Evolutionary conservation across 2,888 invertebrate species (phyloP), one percentile per base, ranked within the genome.

Genomic region (Andrena marginata): DNA sequence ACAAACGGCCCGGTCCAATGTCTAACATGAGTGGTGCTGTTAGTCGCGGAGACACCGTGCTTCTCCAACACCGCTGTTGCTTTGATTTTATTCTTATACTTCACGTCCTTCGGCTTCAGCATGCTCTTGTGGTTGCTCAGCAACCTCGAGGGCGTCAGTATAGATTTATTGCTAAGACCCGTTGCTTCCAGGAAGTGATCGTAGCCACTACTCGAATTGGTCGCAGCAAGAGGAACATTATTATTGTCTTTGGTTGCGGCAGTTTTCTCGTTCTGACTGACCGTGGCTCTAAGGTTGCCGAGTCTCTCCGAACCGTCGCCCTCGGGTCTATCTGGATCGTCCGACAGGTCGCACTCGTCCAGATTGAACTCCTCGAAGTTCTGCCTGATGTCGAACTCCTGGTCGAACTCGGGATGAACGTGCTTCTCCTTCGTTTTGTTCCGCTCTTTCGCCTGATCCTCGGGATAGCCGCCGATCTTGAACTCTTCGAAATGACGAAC

Each of bases 341-440:
- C 93, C 10, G 93, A 93, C 0, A 95, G 95, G 92, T 97, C 97
- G 93, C 96, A 96, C 74, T 97, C 97, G 91, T 97, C 97, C 89
- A 97, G 95, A 91, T 97, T 97, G 92, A 97, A 97, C 92, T 97
- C 97, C 91, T 97, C 97, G 91, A 97, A 97, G 93, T 97, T 97
- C 92, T 97, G 96, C 83, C 96, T 96, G 90, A 97, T 95, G 91
- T 96, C 96, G 91, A 96, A 96, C 89, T 96, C 96, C 51, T 92
- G 87, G 13, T 91, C 89, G 54, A 90, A 88, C 7, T 92, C 91
- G 10, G 80, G 16, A 4, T 80, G 89, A 7, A 74, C 59, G n/a
- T 86, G 72, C 35, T 87, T 84, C n/a, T 92, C 91, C 54, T 89
- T 91, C 26, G 89, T 86, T 51, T 86, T 88, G 13, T 64, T 77